phyloP scores from a whole-genome alignment of 2,888 invertebrate species.

The Nemotelus pantherinus region DNA sequence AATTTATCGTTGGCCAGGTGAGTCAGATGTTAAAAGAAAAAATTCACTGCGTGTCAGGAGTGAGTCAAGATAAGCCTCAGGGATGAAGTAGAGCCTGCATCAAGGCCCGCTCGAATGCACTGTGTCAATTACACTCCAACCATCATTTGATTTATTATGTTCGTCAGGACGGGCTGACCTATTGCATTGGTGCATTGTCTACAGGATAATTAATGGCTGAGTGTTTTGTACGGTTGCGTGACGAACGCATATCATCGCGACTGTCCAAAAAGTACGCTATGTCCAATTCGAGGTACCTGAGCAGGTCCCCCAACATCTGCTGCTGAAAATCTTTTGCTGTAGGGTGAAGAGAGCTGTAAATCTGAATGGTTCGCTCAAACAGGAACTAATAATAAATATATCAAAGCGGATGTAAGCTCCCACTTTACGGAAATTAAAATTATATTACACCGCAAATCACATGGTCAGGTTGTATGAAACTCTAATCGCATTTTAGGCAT shows the following conservation, averaged over 20 bases:
- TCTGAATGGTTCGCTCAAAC: too few species aligned
- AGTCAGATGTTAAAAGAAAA: not conserved
- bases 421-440: too few species aligned
- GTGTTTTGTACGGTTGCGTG: slow-evolving; percentile 8
- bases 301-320: too few species aligned
- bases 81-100: not conserved
- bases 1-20: slow-evolving; percentile 15
- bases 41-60: not conserved
- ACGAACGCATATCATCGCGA: not conserved
- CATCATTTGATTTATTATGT: slow-evolving; percentile 3
- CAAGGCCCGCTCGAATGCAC: not conserved
- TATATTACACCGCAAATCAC: too few species aligned
- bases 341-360: too few species aligned
- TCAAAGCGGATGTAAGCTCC: too few species aligned
- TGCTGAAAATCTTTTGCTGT: too few species aligned
- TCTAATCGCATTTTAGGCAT: too few species aligned
- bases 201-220: slow-evolving; percentile 2
- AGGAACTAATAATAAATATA: too few species aligned
- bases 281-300: too few species aligned
- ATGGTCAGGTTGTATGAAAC: too few species aligned
- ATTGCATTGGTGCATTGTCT: not conserved
- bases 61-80: not conserved
- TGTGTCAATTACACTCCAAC: not conserved
- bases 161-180: not conserved
- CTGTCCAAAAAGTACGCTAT: too few species aligned